These are phyloP conservation scores for Buphagus erythrorhynchus DNA, from an alignment of 2,797 vertebrate species.

Conservation along the genomic window DNA sequence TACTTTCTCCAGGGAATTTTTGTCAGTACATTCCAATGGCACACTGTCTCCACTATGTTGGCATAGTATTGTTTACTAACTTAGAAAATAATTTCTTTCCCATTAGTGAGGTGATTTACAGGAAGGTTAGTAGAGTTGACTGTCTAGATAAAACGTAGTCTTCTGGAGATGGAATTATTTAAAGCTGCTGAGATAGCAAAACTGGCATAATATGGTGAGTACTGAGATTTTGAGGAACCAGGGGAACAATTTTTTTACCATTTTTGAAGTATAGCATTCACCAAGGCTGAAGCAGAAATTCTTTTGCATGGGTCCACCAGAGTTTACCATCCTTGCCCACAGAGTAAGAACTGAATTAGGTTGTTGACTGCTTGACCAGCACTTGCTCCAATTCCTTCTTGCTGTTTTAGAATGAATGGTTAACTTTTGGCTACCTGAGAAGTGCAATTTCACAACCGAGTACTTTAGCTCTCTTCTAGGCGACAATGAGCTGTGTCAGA, in stretches of 20 bases:
- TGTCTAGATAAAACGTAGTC: not conserved
- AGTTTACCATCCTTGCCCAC: not conserved
- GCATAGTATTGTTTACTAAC: not conserved
- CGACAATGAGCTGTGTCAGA: slow-evolving; percentile 56
- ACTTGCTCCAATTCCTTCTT: not conserved
- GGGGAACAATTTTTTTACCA: not conserved
- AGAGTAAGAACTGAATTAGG: not conserved
- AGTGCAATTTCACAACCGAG: not conserved
- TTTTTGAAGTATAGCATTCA: not conserved
- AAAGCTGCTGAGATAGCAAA: not conserved
- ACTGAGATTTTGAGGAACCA: not conserved
- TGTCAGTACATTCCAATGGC: not conserved
- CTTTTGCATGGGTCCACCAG: not conserved
- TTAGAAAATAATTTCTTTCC: not conserved
- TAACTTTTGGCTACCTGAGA: not conserved
- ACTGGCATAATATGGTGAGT: not conserved
- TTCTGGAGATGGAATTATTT: not conserved
- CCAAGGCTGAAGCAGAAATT: not conserved
- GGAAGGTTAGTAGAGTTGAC: not conserved
- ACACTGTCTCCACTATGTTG: not conserved
- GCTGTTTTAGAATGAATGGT: not conserved
- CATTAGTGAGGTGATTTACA: not conserved
- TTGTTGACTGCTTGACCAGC: not conserved
- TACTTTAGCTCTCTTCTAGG: not conserved
- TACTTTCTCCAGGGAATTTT: not conserved